Base-by-base conservation (phyloP, 1,140 invertebrate genomes). In the Papilio helenus region DNA sequence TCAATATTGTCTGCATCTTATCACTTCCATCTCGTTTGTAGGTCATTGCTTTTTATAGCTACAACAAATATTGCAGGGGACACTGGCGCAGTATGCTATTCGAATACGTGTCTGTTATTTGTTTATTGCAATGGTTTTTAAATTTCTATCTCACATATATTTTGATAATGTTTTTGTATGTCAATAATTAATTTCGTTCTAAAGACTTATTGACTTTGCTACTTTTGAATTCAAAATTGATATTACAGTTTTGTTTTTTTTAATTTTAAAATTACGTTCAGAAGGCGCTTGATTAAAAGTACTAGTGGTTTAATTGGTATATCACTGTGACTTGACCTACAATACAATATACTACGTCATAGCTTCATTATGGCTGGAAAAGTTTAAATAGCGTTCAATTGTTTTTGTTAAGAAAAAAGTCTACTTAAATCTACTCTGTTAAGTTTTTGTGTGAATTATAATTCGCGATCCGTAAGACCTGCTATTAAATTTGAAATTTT, bases 21-120 rank as follows among this genome's bases (percentile, higher is more conserved):
- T 68, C 61, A 68, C 61, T 68, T 68, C 61, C 26, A 68, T 68
- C 61, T 68, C 61, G 26, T 68, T 68, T 68, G 26, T 68, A 68
- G 61, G 61, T 68, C 26, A 12, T 68, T 68, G 61, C 61, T 68
- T 68, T 68, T 68, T 68, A 68, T 68, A 68, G 26, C 61, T 4
- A 14, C 26, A 16, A 29, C 61, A 68, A 68, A 68, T 68, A 68
- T 68, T 68, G 26, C 26, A 29, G 26, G 16, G 61, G 61, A 68
- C 58, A 61, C 3, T 68, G 20, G 61, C 26, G 61, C 61, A 26
- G 58, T 61, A 29, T 34, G 61, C 14, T 68, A 34, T 68, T 26
- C 18, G 26, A 29, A 1, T 23, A 61, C 10, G 20, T 10, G n/a
- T 58, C 55, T 39, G 10, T 10, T 23, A 20, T 58, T 58, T 58